Base-by-base conservation (phyloP, 2,888 invertebrate species). In the Luperina testacea region DNA sequence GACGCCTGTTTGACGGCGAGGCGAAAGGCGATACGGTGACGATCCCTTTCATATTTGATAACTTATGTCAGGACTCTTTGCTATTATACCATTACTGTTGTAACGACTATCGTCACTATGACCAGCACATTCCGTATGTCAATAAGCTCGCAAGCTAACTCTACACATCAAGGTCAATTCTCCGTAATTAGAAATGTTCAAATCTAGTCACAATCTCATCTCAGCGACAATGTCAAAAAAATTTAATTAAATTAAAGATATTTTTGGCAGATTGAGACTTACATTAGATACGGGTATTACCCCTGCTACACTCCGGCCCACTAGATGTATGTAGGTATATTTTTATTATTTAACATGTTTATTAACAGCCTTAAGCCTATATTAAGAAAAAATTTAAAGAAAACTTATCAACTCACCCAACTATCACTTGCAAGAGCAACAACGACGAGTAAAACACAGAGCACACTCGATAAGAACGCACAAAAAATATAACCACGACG, bases 401-500 rank as follows among this genome's bases (percentile, higher is more conserved):
- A 20, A 57, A 68, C 1, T n/a, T 4, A 27, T 20, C 0, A 65
- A 94, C 96, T 94, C 84, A 97, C 97, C 97, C 97, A 97, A 90
- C 92, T 95, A 81, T 96, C 95, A 88, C 95, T 97, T 2, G 96
- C 90, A 32, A 96, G 88, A 0, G 96, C 91, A 0, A 96, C 91
- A 15, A 96, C 87, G 27, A 95, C 89, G 13, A 97, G 89, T 74
- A 96, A 84, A n/a, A 96, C 94, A 90, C 94, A 92, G 8, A 95
- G 72, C 7, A 95, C 92, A 91, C 96, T 94, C 0, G 90, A 92
- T 13, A 96, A 75, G 87, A 97, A 97, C 20, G 96, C 94, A 77
- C 94, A 90, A 69, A 96, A 96, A 86, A 97, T 95, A 64, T 94
- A 96, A 53, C 92, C 95, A 2, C 96, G 93, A 17, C 95, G 91